Conservation (phyloP, 92 coral and sea anemone species). For the Actinernus sp. region DNA sequence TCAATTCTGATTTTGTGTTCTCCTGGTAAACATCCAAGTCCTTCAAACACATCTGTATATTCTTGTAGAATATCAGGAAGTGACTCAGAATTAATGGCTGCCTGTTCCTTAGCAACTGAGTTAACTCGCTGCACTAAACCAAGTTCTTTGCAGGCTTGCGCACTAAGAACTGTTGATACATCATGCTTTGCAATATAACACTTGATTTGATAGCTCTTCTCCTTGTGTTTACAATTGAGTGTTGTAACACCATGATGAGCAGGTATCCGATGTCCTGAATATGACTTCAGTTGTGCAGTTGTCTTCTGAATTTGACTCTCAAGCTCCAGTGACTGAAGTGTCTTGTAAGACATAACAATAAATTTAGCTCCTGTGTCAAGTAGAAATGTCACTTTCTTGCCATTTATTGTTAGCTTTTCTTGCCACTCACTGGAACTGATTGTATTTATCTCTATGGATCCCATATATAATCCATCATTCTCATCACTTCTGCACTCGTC, state of each 20-base stretch:
- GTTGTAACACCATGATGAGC: conserved; percentile 18
- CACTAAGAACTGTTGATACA: conserved; percentile 43
- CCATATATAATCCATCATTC: conserved; percentile 7
- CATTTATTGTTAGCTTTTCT: conserved; percentile 21
- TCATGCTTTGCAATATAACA: conserved; percentile 30
- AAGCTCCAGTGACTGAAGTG: conserved; percentile 14
- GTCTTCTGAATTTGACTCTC: conserved; percentile 8
- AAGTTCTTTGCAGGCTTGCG: conserved; percentile 39
- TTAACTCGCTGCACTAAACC: conserved; percentile 16
- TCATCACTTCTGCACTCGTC: conserved; percentile 2
- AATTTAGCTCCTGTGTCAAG: conserved; percentile 48
- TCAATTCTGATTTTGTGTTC: conserved; percentile 37
- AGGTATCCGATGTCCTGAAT: conserved; percentile 31
- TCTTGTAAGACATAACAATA: conserved; percentile 33
- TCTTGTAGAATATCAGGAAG: conserved; percentile 35
- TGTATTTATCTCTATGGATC: conserved; percentile 10
- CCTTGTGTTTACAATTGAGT: conserved; percentile 30
- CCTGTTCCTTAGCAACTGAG: not conserved
- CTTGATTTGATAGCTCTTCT: conserved; percentile 5
- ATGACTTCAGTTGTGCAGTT: conserved; percentile 15
- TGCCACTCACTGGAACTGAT: conserved; percentile 18
- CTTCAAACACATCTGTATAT: conserved; percentile 45
- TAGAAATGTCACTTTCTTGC: conserved; percentile 14
- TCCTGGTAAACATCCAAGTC: conserved; percentile 56
- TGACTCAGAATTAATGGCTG: not conserved